A percentile compares a stretch with the other conserved stretches of the same genome.
These are phyloP conservation scores for Eleginops maclovinus DNA, from an alignment of 2,113 vertebrate genomes.

Conservation along the genomic window DNA sequence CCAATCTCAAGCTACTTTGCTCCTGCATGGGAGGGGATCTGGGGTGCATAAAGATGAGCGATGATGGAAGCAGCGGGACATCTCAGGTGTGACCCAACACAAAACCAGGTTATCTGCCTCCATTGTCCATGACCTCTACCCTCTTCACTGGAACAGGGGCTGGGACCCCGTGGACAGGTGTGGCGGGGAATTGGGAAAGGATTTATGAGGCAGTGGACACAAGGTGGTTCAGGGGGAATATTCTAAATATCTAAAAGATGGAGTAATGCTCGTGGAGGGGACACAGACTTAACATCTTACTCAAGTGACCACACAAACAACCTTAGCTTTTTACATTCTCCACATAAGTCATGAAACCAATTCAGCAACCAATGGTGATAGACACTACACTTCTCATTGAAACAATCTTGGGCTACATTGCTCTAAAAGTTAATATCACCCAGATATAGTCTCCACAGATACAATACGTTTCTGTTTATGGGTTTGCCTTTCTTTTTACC, in stretches of 20 bases:
- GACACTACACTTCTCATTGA: not conserved
- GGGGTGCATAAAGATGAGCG: slow-evolving; percentile 74
- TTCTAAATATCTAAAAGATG: slow-evolving; percentile 54
- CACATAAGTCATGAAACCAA: slow-evolving; percentile 2
- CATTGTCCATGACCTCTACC: slow-evolving; percentile 65
- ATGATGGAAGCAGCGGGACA: slow-evolving; percentile 62
- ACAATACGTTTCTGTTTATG: not conserved
- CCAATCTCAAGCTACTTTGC: slow-evolving; percentile 60
- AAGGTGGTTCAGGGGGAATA: slow-evolving; percentile 38
- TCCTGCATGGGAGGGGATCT: slow-evolving; percentile 34
- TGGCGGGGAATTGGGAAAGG: slow-evolving; percentile 22
- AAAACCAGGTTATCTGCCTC: slow-evolving; percentile 62
- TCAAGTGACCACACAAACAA: slow-evolving; percentile 38
- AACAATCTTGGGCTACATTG: not conserved
- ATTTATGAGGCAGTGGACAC: slow-evolving; percentile 60
- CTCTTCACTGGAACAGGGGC: slow-evolving; percentile 22
- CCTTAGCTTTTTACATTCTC: slow-evolving; percentile 33
- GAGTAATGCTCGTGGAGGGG: slow-evolving; percentile 6
- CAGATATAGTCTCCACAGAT: not conserved
- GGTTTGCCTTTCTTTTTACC: slow-evolving; percentile 77
- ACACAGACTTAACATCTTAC: slow-evolving; percentile 25
- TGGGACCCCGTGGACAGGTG: slow-evolving; percentile 17
- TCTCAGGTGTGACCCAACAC: slow-evolving; percentile 60
- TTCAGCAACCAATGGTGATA: slow-evolving; percentile 16
- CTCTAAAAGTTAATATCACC: not conserved